Conservation (phyloP, 2,113 vertebrate species). For the Phyllopteryx taeniolatus region DNA sequence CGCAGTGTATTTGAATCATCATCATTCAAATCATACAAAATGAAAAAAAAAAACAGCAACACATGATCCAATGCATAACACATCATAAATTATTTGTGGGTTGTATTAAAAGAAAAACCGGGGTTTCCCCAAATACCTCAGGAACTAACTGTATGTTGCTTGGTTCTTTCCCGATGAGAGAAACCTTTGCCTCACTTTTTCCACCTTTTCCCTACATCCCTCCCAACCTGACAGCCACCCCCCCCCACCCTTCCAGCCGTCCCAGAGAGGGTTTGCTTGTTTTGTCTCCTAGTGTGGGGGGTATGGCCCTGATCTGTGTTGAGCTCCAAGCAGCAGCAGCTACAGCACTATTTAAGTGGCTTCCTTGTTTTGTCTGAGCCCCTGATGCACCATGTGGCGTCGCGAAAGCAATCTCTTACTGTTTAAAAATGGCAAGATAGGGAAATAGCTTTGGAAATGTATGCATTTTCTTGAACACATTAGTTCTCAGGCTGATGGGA, state of each 20-base stretch:
- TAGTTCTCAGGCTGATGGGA: not conserved
- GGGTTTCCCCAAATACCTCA: not conserved
- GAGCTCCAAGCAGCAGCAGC: slow-evolving; percentile 31
- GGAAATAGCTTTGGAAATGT: not conserved
- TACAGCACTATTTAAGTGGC: slow-evolving; percentile 56
- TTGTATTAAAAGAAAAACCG: not conserved
- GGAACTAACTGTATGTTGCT: not conserved
- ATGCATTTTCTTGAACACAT: not conserved
- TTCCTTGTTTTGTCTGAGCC: slow-evolving; percentile 54
- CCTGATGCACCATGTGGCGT: slow-evolving; percentile 52
- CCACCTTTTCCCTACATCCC: slow-evolving; percentile 12
- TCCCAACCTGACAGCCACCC: not conserved
- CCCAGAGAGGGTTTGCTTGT: slow-evolving; percentile 37
- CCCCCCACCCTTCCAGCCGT: slow-evolving; percentile 26
- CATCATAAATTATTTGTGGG: not conserved
- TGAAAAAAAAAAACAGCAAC: not conserved
- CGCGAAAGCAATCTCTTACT: slow-evolving; percentile 3
- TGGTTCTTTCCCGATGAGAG: not conserved
- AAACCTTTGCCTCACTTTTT: slow-evolving; percentile 29
- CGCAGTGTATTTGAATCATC: not conserved
- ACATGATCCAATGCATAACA: not conserved
- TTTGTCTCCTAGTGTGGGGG: slow-evolving; percentile 29
- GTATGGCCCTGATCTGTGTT: slow-evolving; percentile 35
- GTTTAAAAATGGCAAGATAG: slow-evolving; percentile 2
- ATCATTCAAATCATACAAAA: not conserved